Evolutionary conservation across 2,113 vertebrate genomes (phyloP).

Genomic region (Corythornis madagascariensis): DNA sequence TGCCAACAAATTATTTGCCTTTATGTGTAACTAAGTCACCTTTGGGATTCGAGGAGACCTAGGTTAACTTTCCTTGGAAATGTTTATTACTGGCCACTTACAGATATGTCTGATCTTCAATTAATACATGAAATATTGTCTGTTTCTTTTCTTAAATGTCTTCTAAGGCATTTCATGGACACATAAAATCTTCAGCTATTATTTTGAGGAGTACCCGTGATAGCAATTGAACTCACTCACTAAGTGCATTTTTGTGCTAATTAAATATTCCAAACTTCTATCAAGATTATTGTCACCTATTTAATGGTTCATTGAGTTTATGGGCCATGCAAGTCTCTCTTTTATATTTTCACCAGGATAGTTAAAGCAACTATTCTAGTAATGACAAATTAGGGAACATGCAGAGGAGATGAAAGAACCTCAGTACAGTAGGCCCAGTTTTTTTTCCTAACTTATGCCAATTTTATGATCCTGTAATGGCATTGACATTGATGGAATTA

Average conservation of each 20-base stretch:
- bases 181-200: slow-evolving; percentile 78
- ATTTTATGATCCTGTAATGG: slow-evolving; percentile 36
- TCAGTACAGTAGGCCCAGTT: slow-evolving; percentile 38
- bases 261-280: slow-evolving; percentile 84
- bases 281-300: slow-evolving; percentile 85
- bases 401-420: slow-evolving; percentile 68
- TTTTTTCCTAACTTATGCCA: slow-evolving; percentile 25
- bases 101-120: slow-evolving; percentile 71
- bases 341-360: slow-evolving; percentile 76
- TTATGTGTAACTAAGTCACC: slow-evolving; percentile 76
- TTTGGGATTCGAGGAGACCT: slow-evolving; percentile 76
- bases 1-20: slow-evolving; percentile 49
- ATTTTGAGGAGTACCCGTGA: slow-evolving; percentile 78
- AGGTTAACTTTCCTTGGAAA: slow-evolving; percentile 76
- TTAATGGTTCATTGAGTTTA: slow-evolving; percentile 85
- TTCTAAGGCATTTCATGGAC: slow-evolving; percentile 75
- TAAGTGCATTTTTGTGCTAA: slow-evolving; percentile 82
- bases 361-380: slow-evolving; percentile 72
- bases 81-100: slow-evolving; percentile 75
- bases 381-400: slow-evolving; percentile 74
- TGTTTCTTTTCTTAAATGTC: slow-evolving; percentile 77
- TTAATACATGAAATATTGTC: slow-evolving; percentile 81
- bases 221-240: slow-evolving; percentile 74
- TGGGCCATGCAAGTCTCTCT: slow-evolving; percentile 69
- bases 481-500: slow-evolving; percentile 53